These are phyloP conservation scores for Mesaphorura yosii DNA, from an alignment of 1,140 invertebrate species.

Conservation along the genomic window DNA sequence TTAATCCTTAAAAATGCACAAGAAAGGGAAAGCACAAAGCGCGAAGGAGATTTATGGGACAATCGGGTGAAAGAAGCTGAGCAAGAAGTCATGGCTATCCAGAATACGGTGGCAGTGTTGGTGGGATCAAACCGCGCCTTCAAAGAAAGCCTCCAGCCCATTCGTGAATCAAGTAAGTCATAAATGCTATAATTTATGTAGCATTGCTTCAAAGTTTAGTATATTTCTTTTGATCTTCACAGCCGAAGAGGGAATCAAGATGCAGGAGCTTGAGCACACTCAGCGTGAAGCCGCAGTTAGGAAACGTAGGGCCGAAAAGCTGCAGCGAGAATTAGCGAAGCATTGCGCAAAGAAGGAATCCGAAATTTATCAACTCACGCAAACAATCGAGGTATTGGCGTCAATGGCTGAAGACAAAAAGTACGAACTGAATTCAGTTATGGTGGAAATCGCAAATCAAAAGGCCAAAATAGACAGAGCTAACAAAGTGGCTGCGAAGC, in stretches of 20 bases:
- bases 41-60: conserved; percentile 57
- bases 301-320: conserved; percentile 4
- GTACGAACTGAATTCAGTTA: conserved; percentile 21
- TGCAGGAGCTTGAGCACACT: conserved; percentile 1
- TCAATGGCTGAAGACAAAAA: conserved; percentile 11
- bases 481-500: conserved; percentile 5
- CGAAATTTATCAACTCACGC: neutral
- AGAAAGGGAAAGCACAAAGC: conserved; percentile 20
- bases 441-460: conserved; percentile 23
- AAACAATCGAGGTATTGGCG: neutral
- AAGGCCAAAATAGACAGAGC: conserved; percentile 24
- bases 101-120: conserved; percentile 48
- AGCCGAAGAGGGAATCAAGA: conserved; percentile 1
- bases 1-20: conserved; percentile 48
- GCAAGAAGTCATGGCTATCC: conserved; percentile 57
- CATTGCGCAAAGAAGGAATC: neutral
- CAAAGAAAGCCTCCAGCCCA: conserved; percentile 22
- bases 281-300: neutral
- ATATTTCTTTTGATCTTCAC: neutral
- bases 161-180: conserved; percentile 15
- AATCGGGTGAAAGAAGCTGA: conserved; percentile 52
- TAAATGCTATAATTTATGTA: neutral
- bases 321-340: neutral
- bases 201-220: neutral
- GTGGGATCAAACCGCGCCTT: conserved; percentile 22